A percentile compares a stretch with the other conserved stretches of the same genome.
Evolutionary conservation across 2,113 vertebrate genomes (phyloP).

Genomic region (Odontesthes bonariensis): DNA sequence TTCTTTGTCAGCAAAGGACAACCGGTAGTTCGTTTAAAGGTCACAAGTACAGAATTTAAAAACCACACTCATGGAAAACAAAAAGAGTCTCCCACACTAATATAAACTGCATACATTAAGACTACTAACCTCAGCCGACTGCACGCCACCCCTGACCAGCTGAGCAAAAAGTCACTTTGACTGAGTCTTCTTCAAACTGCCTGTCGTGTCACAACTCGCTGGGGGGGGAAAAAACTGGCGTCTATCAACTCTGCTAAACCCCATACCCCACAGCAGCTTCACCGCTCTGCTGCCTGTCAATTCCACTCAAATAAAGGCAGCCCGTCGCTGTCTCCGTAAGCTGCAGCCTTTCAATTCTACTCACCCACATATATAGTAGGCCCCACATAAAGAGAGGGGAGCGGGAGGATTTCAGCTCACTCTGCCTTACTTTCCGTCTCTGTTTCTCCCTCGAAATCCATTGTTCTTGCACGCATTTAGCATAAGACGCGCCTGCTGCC

Average conservation of each 20-base stretch:
- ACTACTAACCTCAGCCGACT: conserved; percentile 28
- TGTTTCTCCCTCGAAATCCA: conserved; percentile 4
- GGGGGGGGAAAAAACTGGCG: not conserved
- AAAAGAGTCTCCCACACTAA: conserved; percentile 37
- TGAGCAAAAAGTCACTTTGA: conserved; percentile 46
- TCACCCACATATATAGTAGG: conserved; percentile 49
- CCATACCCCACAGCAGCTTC: conserved; percentile 54
- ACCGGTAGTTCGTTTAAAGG: conserved; percentile 19
- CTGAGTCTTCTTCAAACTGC: conserved; percentile 54
- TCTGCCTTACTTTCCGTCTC: conserved; percentile 1
- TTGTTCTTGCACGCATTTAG: conserved; percentile 29
- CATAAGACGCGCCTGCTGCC: conserved; percentile 1
- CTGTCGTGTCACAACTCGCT: conserved; percentile 13
- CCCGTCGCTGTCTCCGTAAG: conserved; percentile 58
- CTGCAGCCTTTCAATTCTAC: conserved; percentile 68
- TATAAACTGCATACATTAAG: conserved; percentile 8
- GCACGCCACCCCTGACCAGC: conserved; percentile 26
- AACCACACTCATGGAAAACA: conserved; percentile 13
- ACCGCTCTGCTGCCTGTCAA: conserved; percentile 69
- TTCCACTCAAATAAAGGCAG: conserved; percentile 67
- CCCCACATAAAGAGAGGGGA: conserved; percentile 23
- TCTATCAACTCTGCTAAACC: conserved; percentile 62
- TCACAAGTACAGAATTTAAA: conserved; percentile 8
- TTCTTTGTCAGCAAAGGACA: not conserved
- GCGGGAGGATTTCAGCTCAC: conserved; percentile 18